phyloP scores from a whole-genome alignment of 2,888 invertebrate species.

The Molanna angustata region DNA sequence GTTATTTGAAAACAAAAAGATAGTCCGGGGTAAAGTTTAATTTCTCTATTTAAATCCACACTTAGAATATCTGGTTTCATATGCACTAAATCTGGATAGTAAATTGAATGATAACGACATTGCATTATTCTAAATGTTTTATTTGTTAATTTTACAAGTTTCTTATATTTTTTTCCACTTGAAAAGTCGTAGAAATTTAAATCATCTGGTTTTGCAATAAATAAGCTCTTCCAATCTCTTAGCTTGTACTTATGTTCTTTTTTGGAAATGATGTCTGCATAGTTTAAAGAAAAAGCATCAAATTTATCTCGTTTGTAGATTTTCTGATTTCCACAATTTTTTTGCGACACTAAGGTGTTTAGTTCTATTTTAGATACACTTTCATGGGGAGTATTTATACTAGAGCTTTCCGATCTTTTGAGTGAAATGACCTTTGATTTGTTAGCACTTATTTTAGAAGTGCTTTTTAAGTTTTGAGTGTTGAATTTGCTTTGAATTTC shows the following conservation, averaged over 20 bases:
- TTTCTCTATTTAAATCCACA: conserved; percentile 8
- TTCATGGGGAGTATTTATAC: too few species aligned
- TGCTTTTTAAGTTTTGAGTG: too few species aligned
- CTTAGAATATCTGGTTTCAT: conserved; percentile 7
- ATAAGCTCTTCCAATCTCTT: conserved; percentile 10
- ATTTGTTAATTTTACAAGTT: conserved; percentile 11
- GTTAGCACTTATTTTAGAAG: too few species aligned
- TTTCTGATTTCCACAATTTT: too few species aligned
- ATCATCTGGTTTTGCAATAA: conserved; percentile 13
- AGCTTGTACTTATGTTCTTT: conserved; percentile 7
- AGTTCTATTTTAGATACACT: too few species aligned
- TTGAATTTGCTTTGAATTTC: too few species aligned
- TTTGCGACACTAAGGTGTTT: too few species aligned
- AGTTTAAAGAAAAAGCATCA: too few species aligned
- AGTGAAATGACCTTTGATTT: too few species aligned
- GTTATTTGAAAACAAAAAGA: conserved; percentile 7
- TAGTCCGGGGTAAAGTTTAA: conserved; percentile 14
- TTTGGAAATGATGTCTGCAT: too few species aligned
- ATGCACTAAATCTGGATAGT: conserved; percentile 13
- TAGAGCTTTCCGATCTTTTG: too few species aligned
- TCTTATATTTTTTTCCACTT: conserved; percentile 16
- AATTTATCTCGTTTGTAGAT: too few species aligned
- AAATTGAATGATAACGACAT: conserved; percentile 11
- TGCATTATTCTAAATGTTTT: conserved; percentile 6
- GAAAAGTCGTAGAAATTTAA: conserved; percentile 11